Evolutionary conservation across 2,113 vertebrate genomes (phyloP).

Genomic region (Rhegmatorhina hoffmannsi): DNA sequence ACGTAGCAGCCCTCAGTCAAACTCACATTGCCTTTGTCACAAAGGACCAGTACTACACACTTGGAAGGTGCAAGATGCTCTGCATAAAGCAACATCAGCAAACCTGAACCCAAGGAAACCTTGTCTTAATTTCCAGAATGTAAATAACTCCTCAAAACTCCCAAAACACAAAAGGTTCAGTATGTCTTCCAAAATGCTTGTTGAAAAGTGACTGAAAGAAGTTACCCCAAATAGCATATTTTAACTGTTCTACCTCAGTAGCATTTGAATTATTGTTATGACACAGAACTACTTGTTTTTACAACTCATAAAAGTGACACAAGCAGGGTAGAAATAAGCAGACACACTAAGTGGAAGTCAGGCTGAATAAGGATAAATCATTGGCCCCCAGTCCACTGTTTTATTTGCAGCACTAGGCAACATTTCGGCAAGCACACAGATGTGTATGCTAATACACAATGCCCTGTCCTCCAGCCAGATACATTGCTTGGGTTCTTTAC

Average conservation of each 20-base stretch:
- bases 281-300: neutral
- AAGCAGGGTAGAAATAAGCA: neutral
- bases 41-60: neutral
- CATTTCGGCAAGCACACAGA: neutral
- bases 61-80: neutral
- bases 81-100: neutral
- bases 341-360: neutral
- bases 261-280: neutral
- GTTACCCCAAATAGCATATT: neutral
- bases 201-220: neutral
- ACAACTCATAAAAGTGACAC: neutral
- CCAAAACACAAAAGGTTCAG: neutral
- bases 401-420: neutral
- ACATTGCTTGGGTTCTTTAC: neutral
- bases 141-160: neutral
- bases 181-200: neutral
- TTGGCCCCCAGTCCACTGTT: neutral
- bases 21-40: neutral
- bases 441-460: neutral
- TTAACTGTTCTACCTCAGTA: neutral
- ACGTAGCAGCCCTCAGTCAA: accelerated
- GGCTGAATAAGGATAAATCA: neutral
- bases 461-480: neutral
- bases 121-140: neutral
- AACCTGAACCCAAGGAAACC: neutral